Evolutionary conservation across 2,888 invertebrate genomes (phyloP).

Genomic region (Dione juno): DNA sequence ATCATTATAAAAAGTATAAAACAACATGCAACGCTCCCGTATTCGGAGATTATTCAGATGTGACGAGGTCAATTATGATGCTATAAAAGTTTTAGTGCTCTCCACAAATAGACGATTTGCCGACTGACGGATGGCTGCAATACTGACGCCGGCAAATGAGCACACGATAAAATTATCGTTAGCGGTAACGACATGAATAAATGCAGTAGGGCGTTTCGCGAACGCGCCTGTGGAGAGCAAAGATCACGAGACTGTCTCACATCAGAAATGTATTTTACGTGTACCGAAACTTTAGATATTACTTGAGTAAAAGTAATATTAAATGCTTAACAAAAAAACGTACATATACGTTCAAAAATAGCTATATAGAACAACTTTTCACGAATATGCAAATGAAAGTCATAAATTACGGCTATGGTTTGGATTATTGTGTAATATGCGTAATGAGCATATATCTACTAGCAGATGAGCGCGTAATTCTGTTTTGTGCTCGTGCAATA

Average conservation of each 20-base stretch:
- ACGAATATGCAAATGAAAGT: conserved; percentile 23
- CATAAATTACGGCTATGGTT: conserved; percentile 50
- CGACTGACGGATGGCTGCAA: conserved; percentile 80
- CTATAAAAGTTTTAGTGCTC: conserved; percentile 82
- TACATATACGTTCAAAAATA: background rate
- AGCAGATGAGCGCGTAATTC: conserved; percentile 55
- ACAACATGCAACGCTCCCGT: conserved; percentile 43
- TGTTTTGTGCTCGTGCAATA: conserved; percentile 63
- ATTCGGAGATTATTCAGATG: conserved; percentile 57
- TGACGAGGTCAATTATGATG: conserved; percentile 78
- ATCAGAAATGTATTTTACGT: conserved; percentile 8
- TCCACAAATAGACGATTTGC: conserved; percentile 81
- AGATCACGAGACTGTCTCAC: conserved; percentile 51
- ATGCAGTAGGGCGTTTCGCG: conserved; percentile 80
- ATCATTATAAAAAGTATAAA: conserved; percentile 20
- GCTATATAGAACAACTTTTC: background rate
- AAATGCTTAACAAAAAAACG: background rate
- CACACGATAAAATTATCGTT: conserved; percentile 85
- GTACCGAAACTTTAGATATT: background rate
- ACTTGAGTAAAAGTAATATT: background rate
- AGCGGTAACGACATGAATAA: conserved; percentile 85
- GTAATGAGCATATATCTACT: conserved; percentile 50
- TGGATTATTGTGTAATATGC: conserved; percentile 50
- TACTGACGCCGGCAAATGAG: conserved; percentile 83
- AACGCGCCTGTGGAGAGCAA: conserved; percentile 54